phyloP scores from a whole-genome alignment of 2,888 invertebrate genomes.

The Minunthozetes semirufus region DNA sequence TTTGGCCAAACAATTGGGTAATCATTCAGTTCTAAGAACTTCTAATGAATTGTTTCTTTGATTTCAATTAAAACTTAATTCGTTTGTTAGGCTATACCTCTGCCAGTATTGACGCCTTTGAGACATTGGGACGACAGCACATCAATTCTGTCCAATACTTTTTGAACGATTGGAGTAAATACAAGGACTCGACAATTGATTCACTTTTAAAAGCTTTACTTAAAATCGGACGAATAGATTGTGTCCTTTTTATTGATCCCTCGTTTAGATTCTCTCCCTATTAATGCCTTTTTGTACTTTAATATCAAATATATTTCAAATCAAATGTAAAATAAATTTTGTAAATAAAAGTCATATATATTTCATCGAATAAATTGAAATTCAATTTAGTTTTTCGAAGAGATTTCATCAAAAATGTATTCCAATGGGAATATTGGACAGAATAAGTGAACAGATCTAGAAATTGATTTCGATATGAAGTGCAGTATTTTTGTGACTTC shows the following conservation, averaged over 20 bases:
- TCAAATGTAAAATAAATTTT: not conserved
- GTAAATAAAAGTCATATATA: not conserved
- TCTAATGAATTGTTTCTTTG: not conserved
- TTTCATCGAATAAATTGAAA: too few relatives aligned
- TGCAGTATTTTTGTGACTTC: too few relatives aligned
- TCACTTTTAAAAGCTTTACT: constrained; percentile 22
- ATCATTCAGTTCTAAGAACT: not conserved
- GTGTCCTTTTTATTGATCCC: constrained; percentile 21
- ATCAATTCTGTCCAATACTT: constrained; percentile 21
- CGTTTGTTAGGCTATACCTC: not conserved
- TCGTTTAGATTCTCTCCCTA: constrained; percentile 2
- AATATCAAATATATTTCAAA: too few relatives aligned
- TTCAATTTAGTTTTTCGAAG: too few relatives aligned
- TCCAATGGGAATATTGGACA: too few relatives aligned
- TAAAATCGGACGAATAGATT: constrained; percentile 33
- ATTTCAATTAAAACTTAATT: not conserved
- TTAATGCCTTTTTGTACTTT: not conserved
- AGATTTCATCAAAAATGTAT: too few relatives aligned
- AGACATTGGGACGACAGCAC: constrained; percentile 10
- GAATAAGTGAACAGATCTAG: too few relatives aligned
- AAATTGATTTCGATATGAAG: too few relatives aligned
- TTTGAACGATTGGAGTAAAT: constrained; percentile 14
- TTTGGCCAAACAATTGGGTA: constrained; percentile 34
- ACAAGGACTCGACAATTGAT: not conserved
- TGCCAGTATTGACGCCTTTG: not conserved